Evolutionary conservation across 2,888 invertebrate species (phyloP), one percentile per base, ranked within the genome.

Genomic region (Tenthredo livida): DNA sequence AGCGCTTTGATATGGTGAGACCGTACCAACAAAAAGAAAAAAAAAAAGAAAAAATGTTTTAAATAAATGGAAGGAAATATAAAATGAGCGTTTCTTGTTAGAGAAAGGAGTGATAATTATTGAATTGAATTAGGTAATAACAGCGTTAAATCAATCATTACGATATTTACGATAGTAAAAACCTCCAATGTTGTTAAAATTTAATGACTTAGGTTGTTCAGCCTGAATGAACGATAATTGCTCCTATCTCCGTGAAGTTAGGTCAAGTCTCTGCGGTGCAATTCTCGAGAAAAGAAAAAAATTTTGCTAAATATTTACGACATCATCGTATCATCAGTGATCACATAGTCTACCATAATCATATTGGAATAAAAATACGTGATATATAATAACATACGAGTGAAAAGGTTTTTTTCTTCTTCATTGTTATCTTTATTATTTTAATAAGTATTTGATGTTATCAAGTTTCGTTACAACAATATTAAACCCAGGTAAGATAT

Each of bases 301-400:
- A 29, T 29, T 78, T 58, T 29, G 29, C 33, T 10, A 82, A 65
- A 82, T 82, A 65, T 65, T 82, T 65, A 82, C 82, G 65, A 61
- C 61, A 65, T 82, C 65, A 40, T 78, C 58, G 37, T 12, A 25
- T 33, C 33, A 33, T 33, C 33, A 33, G 33, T 33, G 33, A 50
- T 17, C 40, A 47, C n/a, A 40, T 33, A 21, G 1, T 6, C 10
- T 4, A n/a, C 43, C 17, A 43, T 12, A 25, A 61, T 12, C 10
- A 25, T 61, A 25, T 61, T 12, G 61, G 33, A 78, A 17, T 33
- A 78, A 54, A 78, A 54, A 78, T 29, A 78, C 29, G 78, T 0
- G 12, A 29, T 25, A 43, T n/a, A 15, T 12, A 33, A 29, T 29
- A 29, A 29, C 4, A 43, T 43, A 37, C 9, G 6, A 15, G 10